Percentiles rank a stretch among this genome's conserved stretches.
These are phyloP conservation scores for Sinhomidia bicolor DNA, from an alignment of 2,888 invertebrate genomes.

Conservation along the genomic window DNA sequence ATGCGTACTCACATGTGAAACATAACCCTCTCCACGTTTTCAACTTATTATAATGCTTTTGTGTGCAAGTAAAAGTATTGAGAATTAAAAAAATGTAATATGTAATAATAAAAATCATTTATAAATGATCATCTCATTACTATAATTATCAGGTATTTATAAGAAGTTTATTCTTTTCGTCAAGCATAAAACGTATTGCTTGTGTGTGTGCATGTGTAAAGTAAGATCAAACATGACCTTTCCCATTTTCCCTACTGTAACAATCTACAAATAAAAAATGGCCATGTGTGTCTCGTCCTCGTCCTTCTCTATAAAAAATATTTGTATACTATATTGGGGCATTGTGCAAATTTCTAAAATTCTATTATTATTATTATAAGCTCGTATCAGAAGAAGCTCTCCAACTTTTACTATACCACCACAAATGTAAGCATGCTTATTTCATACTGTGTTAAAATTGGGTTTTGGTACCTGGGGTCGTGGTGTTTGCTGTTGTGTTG, in stretches of 20 bases:
- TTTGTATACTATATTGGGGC: conserved; percentile 12
- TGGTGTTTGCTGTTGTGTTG: conserved; percentile 30
- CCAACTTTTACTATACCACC: no score
- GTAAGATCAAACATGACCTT: conserved; percentile 52
- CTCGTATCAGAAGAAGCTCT: no score
- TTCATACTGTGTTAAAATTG: no score
- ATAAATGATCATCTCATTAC: conserved; percentile 29
- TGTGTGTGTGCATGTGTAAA: neutral
- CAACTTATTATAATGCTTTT: neutral
- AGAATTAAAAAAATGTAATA: neutral
- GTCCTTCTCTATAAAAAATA: neutral
- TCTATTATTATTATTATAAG: neutral
- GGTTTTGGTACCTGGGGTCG: conserved; percentile 11
- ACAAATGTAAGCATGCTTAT: no score
- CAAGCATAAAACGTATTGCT: no score
- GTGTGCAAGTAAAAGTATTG: neutral
- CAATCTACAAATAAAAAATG: conserved; percentile 33
- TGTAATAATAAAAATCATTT: conserved; percentile 14
- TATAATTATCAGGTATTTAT: conserved; percentile 54
- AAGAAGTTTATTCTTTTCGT: no score
- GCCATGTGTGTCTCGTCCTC: conserved; percentile 23
- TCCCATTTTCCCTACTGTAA: conserved; percentile 1
- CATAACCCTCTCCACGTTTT: no score
- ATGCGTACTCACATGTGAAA: no score
- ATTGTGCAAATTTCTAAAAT: neutral